phyloP scores from a whole-genome alignment of 2,797 vertebrate genomes.

The Pipistrellus pipistrellus region DNA sequence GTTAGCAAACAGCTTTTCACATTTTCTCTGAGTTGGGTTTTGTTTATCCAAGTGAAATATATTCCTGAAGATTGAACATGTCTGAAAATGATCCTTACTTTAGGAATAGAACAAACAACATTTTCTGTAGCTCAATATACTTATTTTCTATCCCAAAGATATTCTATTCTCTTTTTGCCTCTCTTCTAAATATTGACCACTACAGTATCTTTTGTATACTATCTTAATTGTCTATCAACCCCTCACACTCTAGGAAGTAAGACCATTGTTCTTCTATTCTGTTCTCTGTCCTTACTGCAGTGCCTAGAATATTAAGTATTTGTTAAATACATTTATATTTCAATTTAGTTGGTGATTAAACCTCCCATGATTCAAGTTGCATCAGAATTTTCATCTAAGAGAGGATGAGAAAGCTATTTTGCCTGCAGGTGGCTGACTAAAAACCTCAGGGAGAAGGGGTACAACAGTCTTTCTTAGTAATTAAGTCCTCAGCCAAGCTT shows the following conservation, averaged over 20 bases:
- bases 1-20: neutral
- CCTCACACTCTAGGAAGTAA: neutral
- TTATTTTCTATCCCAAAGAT: neutral
- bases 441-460: neutral
- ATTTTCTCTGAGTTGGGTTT: neutral
- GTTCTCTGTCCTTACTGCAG: neutral
- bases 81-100: neutral
- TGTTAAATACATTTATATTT: neutral
- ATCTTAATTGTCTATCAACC: neutral
- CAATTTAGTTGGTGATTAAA: neutral
- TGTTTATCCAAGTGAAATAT: neutral
- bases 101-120: neutral
- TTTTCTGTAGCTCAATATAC: neutral
- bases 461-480: neutral
- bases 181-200: neutral
- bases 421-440: neutral
- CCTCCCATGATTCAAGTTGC: neutral
- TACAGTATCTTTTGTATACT: neutral
- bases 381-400: neutral
- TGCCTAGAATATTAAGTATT: neutral
- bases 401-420: neutral
- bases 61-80: neutral
- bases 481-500: neutral
- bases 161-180: neutral
- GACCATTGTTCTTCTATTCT: neutral